These are phyloP conservation scores for Sphaerophoria taeniata DNA, from an alignment of 2,888 invertebrate genomes.

Conservation along the genomic window DNA sequence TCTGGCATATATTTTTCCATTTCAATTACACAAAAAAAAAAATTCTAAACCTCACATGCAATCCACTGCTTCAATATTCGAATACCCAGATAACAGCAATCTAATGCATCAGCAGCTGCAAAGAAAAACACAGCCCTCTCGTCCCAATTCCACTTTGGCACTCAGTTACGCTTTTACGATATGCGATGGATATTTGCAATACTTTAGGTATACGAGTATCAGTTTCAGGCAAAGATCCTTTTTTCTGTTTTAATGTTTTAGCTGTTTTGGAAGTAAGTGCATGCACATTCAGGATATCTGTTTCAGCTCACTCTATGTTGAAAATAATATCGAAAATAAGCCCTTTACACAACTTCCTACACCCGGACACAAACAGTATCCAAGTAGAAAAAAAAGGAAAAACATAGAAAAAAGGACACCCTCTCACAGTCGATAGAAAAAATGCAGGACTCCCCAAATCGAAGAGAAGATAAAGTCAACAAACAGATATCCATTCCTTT, in stretches of 20 bases:
- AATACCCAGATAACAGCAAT: conserved; percentile 66
- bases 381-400: conserved; percentile 18
- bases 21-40: conserved; percentile 66
- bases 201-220: too few species aligned
- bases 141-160: not conserved
- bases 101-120: conserved; percentile 72
- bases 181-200: conserved; percentile 32
- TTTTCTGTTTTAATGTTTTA: conserved; percentile 16
- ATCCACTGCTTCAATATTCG: conserved; percentile 42
- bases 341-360: conserved; percentile 38
- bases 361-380: not conserved
- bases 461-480: conserved; percentile 71
- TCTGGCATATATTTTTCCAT: conserved; percentile 60
- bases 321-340: conserved; percentile 72
- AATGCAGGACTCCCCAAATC: conserved; percentile 45
- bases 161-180: conserved; percentile 16
- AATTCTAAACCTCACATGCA: conserved; percentile 28
- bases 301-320: conserved; percentile 58
- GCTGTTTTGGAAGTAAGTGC: conserved; percentile 68
- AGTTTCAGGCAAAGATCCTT: not conserved
- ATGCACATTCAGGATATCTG: conserved; percentile 69
- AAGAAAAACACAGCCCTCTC: conserved; percentile 52
- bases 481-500: conserved; percentile 71
- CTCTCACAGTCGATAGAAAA: conserved; percentile 1
- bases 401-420: conserved; percentile 34